Evolutionary conservation across 2,888 invertebrate genomes (phyloP).

Genomic region (Epiblema foenella): DNA sequence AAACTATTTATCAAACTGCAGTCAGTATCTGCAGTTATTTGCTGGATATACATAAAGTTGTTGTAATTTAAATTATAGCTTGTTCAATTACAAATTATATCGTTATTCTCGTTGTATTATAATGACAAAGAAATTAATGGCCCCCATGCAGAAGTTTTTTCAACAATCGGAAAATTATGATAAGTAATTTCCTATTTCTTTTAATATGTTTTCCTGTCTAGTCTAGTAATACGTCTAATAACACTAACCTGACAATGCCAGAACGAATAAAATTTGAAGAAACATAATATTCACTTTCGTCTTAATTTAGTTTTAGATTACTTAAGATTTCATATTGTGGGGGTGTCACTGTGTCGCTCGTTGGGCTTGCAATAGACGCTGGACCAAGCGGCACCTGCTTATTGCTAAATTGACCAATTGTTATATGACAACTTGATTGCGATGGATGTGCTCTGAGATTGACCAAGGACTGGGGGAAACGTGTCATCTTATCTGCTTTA

Average conservation of each 20-base stretch:
- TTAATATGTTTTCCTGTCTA: neutral
- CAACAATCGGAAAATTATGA: neutral
- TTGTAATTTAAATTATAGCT: neutral
- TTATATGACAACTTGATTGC: constrained; percentile 61
- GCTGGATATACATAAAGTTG: neutral
- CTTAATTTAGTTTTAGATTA: constrained; percentile 14
- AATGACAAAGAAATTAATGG: too few species aligned
- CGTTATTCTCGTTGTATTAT: neutral
- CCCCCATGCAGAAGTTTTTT: neutral
- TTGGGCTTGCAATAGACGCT: constrained; percentile 41
- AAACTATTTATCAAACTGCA: neutral
- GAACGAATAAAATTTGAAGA: constrained; percentile 28
- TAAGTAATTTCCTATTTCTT: constrained; percentile 2
- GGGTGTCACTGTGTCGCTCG: constrained; percentile 35
- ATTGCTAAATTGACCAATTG: constrained; percentile 79
- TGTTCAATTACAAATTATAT: neutral
- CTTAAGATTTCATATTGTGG: constrained; percentile 37
- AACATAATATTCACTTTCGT: constrained; percentile 40
- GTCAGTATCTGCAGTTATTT: neutral
- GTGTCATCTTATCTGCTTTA: constrained; percentile 31
- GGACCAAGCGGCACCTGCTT: constrained; percentile 58
- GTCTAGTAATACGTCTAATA: constrained; percentile 1
- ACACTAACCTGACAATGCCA: constrained; percentile 53
- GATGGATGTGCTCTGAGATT: constrained; percentile 64
- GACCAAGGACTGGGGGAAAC: constrained; percentile 67